A percentile compares a stretch with the other conserved stretches of the same genome.
These are phyloP conservation scores for Chaetura pelagica DNA, from an alignment of 2,113 vertebrate genomes.

Conservation along the genomic window DNA sequence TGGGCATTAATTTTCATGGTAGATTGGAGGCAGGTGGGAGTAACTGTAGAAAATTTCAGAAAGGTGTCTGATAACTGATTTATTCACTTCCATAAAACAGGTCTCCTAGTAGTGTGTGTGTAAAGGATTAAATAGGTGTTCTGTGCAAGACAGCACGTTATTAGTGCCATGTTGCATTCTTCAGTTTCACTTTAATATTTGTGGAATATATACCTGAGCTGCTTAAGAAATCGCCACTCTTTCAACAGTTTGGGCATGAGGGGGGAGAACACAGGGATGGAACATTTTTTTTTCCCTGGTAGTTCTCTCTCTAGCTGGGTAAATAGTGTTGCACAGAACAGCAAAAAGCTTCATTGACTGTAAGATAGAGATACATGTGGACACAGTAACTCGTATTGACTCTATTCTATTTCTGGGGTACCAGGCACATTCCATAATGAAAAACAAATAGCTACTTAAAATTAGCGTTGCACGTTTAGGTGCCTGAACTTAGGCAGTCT, in stretches of 20 bases:
- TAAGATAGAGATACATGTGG: neutral
- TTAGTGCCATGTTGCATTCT: neutral
- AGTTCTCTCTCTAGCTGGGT: neutral
- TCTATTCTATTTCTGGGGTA: neutral
- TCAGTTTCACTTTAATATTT: neutral
- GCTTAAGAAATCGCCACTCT: neutral
- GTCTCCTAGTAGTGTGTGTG: neutral
- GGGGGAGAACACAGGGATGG: accelerated
- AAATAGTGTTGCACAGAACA: neutral
- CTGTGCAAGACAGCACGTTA: neutral
- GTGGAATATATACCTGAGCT: neutral
- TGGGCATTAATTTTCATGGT: neutral
- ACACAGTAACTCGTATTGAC: neutral
- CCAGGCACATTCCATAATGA: neutral
- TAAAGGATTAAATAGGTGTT: neutral
- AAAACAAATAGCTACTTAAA: neutral
- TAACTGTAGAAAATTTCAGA: neutral
- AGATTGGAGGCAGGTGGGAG: accelerated
- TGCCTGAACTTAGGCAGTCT: neutral
- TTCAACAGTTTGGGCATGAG: neutral
- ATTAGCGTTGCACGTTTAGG: neutral
- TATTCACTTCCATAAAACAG: neutral
- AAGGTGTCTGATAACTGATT: neutral
- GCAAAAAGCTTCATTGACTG: neutral
- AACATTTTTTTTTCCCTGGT: neutral